These are phyloP conservation scores for Mandrillus leucophaeus DNA, from an alignment of 2,113 vertebrate genomes.

Conservation along the genomic window DNA sequence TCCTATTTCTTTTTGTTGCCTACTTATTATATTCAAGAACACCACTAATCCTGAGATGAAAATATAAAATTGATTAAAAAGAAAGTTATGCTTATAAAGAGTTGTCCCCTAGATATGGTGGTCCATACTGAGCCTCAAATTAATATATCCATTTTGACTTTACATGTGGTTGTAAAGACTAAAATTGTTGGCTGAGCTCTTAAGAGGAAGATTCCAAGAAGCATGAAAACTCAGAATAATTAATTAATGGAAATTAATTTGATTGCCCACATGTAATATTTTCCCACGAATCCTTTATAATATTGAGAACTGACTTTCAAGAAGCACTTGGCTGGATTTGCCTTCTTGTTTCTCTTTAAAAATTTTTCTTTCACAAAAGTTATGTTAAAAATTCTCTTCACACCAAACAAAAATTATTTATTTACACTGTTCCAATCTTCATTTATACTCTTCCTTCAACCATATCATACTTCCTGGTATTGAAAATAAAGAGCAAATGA, in stretches of 20 bases:
- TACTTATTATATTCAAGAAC: not conserved
- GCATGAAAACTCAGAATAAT: constrained; percentile 7
- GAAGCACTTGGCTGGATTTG: not conserved
- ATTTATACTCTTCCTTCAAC: not conserved
- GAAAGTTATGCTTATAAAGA: not conserved
- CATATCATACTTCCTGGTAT: not conserved
- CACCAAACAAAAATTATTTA: not conserved
- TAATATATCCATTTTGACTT: not conserved
- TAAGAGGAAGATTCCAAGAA: not conserved
- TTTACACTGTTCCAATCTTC: not conserved
- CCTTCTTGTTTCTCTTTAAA: not conserved
- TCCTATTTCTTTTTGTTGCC: not conserved
- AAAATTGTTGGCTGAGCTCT: constrained; percentile 30
- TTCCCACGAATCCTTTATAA: constrained; percentile 57
- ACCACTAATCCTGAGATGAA: not conserved
- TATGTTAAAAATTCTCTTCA: not conserved
- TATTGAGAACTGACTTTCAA: constrained; percentile 24
- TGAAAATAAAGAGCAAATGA: not conserved
- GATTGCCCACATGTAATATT: constrained; percentile 64
- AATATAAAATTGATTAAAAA: not conserved
- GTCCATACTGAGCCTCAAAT: not conserved
- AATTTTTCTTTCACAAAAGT: not conserved
- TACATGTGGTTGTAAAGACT: not conserved
- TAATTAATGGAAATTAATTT: constrained; percentile 69
- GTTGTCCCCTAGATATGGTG: not conserved